These are phyloP conservation scores for Ceyx cyanopectus DNA, from an alignment of 2,113 vertebrate genomes.

Conservation along the genomic window DNA sequence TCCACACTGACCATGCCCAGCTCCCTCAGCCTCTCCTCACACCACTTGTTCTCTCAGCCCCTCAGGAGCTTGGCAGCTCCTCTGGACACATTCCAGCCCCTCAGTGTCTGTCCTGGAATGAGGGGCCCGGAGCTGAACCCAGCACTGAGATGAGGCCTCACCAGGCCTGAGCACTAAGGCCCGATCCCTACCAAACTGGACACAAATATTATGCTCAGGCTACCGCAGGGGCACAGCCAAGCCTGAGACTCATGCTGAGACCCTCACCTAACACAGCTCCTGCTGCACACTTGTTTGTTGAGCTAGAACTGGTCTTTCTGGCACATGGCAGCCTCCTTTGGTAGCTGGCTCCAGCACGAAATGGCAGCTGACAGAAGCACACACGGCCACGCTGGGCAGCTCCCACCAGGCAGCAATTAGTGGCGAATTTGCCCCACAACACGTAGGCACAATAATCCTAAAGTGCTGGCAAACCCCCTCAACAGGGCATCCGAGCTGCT, in stretches of 20 bases:
- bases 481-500: background rate
- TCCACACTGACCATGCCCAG: no score
- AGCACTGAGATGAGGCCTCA: no score
- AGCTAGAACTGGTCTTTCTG: background rate
- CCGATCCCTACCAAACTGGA: background rate
- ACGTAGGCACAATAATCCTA: background rate
- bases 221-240: background rate
- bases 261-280: background rate
- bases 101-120: no score
- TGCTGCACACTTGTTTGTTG: background rate
- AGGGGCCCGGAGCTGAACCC: no score
- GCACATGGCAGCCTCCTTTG: background rate
- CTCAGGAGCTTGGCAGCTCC: no score
- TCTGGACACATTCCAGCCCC: no score
- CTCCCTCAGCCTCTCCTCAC: no score
- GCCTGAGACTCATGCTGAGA: background rate
- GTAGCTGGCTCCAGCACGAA: background rate
- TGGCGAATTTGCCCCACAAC: background rate
- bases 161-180: no score
- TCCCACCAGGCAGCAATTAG: background rate
- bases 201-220: background rate
- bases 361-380: background rate
- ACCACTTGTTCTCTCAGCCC: no score
- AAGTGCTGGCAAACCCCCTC: background rate
- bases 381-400: accelerated